Evolutionary conservation across 2,888 invertebrate species (phyloP).

Genomic region (Notodonta ziczac): DNA sequence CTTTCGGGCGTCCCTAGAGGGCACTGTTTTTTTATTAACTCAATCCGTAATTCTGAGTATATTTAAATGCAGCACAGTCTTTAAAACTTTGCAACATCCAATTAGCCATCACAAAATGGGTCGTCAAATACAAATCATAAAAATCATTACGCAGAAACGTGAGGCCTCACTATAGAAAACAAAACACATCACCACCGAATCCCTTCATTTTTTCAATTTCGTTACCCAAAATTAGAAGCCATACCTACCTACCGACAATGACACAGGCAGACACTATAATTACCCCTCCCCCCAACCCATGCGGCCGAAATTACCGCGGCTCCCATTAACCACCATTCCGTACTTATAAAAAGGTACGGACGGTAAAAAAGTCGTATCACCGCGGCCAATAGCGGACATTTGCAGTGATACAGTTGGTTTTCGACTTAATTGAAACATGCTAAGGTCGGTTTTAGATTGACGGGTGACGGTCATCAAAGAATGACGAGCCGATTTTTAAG

Average conservation of each 20-base stretch:
- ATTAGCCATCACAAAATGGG: too few species aligned
- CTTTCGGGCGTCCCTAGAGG: too few species aligned
- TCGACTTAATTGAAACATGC: constrained; percentile 34
- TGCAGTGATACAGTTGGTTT: constrained; percentile 36
- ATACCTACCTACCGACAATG: constrained; percentile 74
- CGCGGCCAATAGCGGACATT: constrained; percentile 62
- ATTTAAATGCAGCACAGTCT: too few species aligned
- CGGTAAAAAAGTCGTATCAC: constrained; percentile 66
- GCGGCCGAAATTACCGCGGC: constrained; percentile 73
- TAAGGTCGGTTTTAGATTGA: constrained; percentile 24
- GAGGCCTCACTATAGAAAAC: constrained; percentile 11
- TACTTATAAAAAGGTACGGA: constrained; percentile 70
- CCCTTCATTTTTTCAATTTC: constrained; percentile 53
- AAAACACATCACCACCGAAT: constrained; percentile 21
- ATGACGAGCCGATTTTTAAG: constrained; percentile 43
- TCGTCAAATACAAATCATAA: background rate
- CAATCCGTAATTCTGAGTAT: too few species aligned
- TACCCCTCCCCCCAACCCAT: constrained; percentile 56
- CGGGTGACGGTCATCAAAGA: constrained; percentile 35
- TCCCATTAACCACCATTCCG: constrained; percentile 77
- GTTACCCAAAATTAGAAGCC: constrained; percentile 62
- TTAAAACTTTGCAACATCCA: too few species aligned
- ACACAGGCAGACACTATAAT: constrained; percentile 78
- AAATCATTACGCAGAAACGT: background rate
- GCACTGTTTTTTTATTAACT: too few species aligned